A percentile compares a stretch with the other conserved stretches of the same genome.
These are phyloP conservation scores for Neolamprologus variostigma DNA, from an alignment of 2,113 vertebrate genomes.

Conservation along the genomic window DNA sequence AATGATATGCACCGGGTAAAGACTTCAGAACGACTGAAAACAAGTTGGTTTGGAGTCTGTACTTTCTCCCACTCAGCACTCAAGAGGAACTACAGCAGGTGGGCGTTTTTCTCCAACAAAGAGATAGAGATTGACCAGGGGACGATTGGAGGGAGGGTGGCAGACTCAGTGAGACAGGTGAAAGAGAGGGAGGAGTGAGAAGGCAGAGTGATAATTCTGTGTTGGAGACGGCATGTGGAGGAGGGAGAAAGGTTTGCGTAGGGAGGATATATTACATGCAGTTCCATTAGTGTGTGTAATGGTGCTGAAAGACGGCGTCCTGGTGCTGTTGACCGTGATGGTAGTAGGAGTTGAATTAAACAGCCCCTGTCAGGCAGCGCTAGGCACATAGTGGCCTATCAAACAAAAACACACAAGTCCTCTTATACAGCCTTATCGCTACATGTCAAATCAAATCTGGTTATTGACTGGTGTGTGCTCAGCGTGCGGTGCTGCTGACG, in stretches of 20 bases:
- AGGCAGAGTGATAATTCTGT: conserved; percentile 10
- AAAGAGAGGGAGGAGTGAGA: neutral
- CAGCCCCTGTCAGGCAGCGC: conserved; percentile 11
- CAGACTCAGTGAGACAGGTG: conserved; percentile 6
- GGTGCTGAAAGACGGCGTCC: conserved; percentile 54
- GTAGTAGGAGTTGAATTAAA: conserved; percentile 50
- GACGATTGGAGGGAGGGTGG: neutral
- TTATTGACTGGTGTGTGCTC: neutral
- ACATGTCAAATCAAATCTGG: neutral
- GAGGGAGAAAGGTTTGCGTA: conserved; percentile 10
- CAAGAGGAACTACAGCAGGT: conserved; percentile 21
- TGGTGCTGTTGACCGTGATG: conserved; percentile 37
- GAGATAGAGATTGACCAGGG: neutral
- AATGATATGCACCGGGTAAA: neutral
- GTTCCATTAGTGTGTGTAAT: conserved; percentile 63
- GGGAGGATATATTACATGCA: conserved; percentile 51
- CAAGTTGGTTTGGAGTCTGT: neutral
- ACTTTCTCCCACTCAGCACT: conserved; percentile 41
- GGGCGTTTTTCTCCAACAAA: conserved; percentile 22
- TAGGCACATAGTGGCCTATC: conserved; percentile 3
- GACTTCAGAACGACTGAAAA: neutral
- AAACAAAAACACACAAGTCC: neutral
- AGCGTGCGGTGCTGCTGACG: neutral
- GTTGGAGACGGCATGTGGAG: neutral
- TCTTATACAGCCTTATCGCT: neutral